Evolutionary conservation across 1,140 invertebrate genomes (phyloP).

Genomic region (Arctopsyche grandis): DNA sequence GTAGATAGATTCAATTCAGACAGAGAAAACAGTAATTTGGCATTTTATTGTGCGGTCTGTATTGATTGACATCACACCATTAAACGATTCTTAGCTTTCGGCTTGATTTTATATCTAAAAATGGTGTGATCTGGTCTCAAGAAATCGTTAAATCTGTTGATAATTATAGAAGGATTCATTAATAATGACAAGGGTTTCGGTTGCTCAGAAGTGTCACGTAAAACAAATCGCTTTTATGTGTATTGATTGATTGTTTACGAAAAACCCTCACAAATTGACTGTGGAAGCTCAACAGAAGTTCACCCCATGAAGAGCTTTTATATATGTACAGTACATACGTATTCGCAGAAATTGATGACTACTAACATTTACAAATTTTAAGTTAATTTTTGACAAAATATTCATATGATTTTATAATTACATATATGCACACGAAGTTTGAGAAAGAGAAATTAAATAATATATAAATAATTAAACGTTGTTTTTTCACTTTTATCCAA

Average conservation of each 20-base stretch:
- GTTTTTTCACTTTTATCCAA: background rate
- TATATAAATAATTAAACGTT: no score
- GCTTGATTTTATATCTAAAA: background rate
- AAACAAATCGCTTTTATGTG: constrained; percentile 37
- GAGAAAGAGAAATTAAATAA: no score
- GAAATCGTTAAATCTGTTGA: background rate
- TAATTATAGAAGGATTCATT: background rate
- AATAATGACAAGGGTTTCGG: constrained; percentile 33
- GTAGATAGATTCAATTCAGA: no score
- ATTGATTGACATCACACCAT: no score
- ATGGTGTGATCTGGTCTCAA: background rate
- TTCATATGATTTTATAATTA: no score
- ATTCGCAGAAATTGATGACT: background rate
- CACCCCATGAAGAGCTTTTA: constrained; percentile 28
- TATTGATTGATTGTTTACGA: constrained; percentile 12
- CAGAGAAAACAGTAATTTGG: no score
- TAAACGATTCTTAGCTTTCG: no score
- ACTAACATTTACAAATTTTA: no score
- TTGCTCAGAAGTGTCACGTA: constrained; percentile 35
- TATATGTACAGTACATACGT: background rate
- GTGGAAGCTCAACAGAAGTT: background rate
- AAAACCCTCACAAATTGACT: background rate
- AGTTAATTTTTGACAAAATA: no score
- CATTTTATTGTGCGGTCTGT: no score
- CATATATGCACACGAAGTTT: no score